Evolutionary conservation across 2,113 vertebrate genomes (phyloP), one percentile per base, ranked within the genome.

Genomic region (Cephalopterus ornatus): DNA sequence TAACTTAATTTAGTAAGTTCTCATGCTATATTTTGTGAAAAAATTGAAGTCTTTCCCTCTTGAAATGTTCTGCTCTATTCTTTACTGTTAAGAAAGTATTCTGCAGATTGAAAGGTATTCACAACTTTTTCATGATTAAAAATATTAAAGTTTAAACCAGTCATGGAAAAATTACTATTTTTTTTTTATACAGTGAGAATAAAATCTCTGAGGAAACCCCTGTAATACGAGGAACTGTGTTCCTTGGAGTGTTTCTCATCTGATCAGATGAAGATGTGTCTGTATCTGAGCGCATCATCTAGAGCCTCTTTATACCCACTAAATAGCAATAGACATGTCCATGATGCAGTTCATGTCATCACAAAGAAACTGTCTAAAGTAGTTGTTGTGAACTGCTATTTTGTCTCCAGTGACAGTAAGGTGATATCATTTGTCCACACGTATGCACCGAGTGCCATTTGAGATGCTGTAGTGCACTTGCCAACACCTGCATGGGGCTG

Each of bases 1-100:
- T 94, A 88, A 78, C 39, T 92, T 83, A 73, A 82, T 89, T 90
- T 94, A 85, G 85, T 73, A 73, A 92, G 88, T 66, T 92, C 26
- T 90, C 8, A 46, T 63, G 56, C 20, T 78, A 6, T 37, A 71
- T 93, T 76, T 93, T 58, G 39, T 90, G n/a, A 85, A 92, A 89
- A 92, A 85, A 19, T 19, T 33, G 37, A 71, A 92, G 44, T 67
- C 3, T 85, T 95, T 76, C 46, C 55, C 20, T 92, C 42, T 58
- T 83, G 87, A 85, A 94, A 85, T 70, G 28, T 71, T 32, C 49
- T 81, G 37, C 24, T 77, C 16, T 83, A 6, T 73, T 85, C n/a
- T 88, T 76, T 80, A 59, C 42, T 63, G 14, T 44, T 88, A 59
- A 76, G 66, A 82, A 89, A 94, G 18, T 17, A 39, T 94, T 79